Evolutionary conservation across 2,113 vertebrate species (phyloP).

Genomic region (Pteropus alecto): DNA sequence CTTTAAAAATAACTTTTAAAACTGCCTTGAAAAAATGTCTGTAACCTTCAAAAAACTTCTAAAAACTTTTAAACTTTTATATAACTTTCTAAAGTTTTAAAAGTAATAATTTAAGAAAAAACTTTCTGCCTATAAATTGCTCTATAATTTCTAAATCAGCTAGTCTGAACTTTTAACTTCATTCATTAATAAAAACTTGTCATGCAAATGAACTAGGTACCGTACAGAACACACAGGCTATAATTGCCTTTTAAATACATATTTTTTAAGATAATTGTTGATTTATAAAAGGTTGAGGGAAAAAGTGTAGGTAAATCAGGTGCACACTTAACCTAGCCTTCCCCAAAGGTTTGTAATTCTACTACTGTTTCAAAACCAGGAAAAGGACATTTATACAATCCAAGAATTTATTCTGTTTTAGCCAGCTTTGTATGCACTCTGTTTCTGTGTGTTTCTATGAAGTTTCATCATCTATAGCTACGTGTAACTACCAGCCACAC

Average conservation of each 20-base stretch:
- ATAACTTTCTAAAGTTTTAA: not conserved
- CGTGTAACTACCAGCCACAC: not conserved
- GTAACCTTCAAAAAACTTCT: too few species aligned
- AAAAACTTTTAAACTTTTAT: not conserved
- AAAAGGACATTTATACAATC: not conserved
- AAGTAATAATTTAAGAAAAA: not conserved
- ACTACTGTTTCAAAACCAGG: not conserved
- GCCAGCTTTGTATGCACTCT: not conserved
- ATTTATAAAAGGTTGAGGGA: not conserved
- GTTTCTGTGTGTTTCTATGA: not conserved
- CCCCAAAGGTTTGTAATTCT: not conserved
- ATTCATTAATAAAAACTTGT: not conserved
- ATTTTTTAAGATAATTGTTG: not conserved
- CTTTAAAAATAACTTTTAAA: not conserved
- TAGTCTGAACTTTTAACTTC: not conserved
- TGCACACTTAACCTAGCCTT: not conserved
- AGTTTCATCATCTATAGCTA: not conserved
- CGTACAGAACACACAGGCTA: not conserved
- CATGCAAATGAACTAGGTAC: not conserved
- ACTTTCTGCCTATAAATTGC: not conserved
- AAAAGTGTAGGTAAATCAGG: not conserved
- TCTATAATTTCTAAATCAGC: constrained; percentile 6
- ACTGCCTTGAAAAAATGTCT: too few species aligned
- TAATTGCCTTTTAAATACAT: not conserved
- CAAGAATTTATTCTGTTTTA: not conserved